Base-by-base conservation (phyloP, 2,113 vertebrate species). In the Todiramphus chloris region DNA sequence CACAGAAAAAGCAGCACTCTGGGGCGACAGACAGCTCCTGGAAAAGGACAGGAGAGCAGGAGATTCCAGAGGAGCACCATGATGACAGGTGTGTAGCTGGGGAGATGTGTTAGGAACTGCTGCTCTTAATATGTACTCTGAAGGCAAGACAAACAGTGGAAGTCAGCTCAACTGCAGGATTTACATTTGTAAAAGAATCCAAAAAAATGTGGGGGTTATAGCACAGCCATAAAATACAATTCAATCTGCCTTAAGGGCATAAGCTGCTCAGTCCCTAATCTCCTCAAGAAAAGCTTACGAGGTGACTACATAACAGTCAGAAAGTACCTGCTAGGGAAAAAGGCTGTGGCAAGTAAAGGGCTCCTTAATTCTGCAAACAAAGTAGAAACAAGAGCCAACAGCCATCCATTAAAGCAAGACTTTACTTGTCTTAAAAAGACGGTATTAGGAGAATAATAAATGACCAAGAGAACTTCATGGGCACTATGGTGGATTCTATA, bases 61-160 rank as follows among this genome's bases (percentile, higher is more conserved):
- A 76, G 73, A 68, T 30, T 41, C 64, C 50, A 39, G 25, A 72
- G 25, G 8, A 82, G 27, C 48, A 39, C 7, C 74, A 33, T 0
- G 0, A n/a, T 12, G 59, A 37, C 19, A 31, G 37, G 23, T 0
- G 1, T 7, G 28, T 12, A 44, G 51, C 35, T 56, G 51, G 19
- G 28, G 11, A 0, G 0, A 46, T 0, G 0, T 1, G 1, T 37
- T 30, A 35, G 27, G 33, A 83, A 60, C 35, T 1, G 3, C 25
- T 33, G 33, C 39, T 82, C 35, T 59, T 28, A 11, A 15, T 31
- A 33, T 16, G 33, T 8, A 31, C 28, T 33, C 48, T 2, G 13
- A 13, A 53, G 46, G 19, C 24, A 27, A 75, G 37, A 75, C 18
- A 16, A 69, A 77, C n/a, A 8, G 31, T 37, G 8, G 4, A 48